A percentile compares a stretch with the other conserved stretches of the same genome.
Conservation (phyloP, 2,888 invertebrate genomes). For the Melieria picta region DNA sequence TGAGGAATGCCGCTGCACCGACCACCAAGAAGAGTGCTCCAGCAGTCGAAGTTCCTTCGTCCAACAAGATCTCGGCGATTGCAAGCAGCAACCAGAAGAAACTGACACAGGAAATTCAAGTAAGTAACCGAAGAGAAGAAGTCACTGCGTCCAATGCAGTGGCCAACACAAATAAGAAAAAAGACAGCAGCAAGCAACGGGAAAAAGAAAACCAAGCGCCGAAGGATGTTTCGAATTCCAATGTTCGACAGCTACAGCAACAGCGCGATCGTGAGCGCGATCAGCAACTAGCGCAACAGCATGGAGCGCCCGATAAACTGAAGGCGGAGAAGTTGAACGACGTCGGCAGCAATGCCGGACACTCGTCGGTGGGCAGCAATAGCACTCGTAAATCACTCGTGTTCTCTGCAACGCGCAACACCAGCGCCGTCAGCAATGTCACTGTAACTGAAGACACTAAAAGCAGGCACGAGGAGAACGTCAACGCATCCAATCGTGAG, state of each 20-base stretch:
- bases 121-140: constrained; percentile 60
- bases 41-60: constrained; percentile 20
- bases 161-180: constrained; percentile 40
- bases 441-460: constrained; percentile 46
- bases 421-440: constrained; percentile 52
- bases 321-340: constrained; percentile 24
- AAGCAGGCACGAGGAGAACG: constrained; percentile 37
- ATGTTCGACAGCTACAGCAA: constrained; percentile 37
- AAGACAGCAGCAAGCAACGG: constrained; percentile 57
- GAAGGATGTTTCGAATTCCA: constrained; percentile 46
- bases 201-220: constrained; percentile 66
- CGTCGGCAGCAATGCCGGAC: neutral
- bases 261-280: constrained; percentile 36
- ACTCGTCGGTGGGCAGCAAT: neutral
- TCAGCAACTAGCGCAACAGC: constrained; percentile 33
- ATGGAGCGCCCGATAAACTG: constrained; percentile 20
- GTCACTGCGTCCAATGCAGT: constrained; percentile 13
- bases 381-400: constrained; percentile 44
- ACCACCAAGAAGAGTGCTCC: constrained; percentile 28
- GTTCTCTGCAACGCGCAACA: constrained; percentile 42
- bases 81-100: constrained; percentile 43
- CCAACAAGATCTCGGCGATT: constrained; percentile 31
- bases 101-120: constrained; percentile 45
- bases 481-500: constrained; percentile 52
- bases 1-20: constrained; percentile 34